These are phyloP conservation scores for Pristis pectinata DNA, from an alignment of 2,797 vertebrate species.

Conservation along the genomic window DNA sequence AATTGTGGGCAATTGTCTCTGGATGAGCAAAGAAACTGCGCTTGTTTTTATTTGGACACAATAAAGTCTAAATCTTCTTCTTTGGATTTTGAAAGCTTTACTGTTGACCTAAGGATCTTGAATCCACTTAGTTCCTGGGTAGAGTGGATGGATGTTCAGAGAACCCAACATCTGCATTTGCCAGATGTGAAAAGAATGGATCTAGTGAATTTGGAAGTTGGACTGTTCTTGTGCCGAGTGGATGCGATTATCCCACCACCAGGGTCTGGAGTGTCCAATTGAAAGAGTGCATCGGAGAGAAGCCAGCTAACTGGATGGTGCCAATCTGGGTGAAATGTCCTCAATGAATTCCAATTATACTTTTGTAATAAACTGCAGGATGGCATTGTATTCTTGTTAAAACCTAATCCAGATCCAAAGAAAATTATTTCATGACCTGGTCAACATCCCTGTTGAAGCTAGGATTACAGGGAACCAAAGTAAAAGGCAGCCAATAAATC, in stretches of 20 bases:
- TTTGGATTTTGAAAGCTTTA: background rate
- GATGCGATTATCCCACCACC: background rate
- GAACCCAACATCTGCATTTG: background rate
- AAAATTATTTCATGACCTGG: background rate
- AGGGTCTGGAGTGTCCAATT: background rate
- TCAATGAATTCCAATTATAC: background rate
- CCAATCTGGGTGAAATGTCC: background rate
- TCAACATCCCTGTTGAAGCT: background rate
- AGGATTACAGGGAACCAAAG: background rate
- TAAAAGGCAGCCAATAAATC: background rate
- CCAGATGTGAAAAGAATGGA: background rate
- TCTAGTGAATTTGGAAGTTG: background rate
- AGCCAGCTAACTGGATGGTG: no score
- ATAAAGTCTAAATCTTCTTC: background rate
- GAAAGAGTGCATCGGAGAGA: background rate
- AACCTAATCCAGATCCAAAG: background rate
- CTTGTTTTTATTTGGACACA: background rate
- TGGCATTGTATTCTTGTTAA: background rate
- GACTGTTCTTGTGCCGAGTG: background rate
- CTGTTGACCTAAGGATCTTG: background rate
- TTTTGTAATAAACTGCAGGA: background rate
- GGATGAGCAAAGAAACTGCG: background rate
- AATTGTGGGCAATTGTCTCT: background rate
- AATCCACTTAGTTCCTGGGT: background rate
- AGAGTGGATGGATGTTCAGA: no score